A percentile compares a stretch with the other conserved stretches of the same genome.
Conservation (phyloP, 2,888 invertebrate genomes). For the Sipha maydis region DNA sequence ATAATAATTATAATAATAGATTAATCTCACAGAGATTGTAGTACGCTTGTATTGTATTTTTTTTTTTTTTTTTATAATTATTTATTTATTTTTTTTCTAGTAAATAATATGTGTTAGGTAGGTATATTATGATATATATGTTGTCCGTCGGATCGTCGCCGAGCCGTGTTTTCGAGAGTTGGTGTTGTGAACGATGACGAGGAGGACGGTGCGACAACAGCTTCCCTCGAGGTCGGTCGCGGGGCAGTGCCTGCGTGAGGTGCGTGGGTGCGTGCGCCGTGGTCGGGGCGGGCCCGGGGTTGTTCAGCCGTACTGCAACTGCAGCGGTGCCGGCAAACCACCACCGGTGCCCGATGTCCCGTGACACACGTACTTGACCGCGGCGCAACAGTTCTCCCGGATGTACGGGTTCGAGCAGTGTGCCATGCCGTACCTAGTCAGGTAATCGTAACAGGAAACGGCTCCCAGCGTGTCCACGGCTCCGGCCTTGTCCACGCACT, state of each 20-base stretch:
- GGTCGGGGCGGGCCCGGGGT: too few species aligned
- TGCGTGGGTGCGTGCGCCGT: not conserved
- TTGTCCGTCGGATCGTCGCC: not conserved
- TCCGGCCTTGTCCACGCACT: constrained; percentile 61
- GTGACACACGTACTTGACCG: constrained; percentile 66
- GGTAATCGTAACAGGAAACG: constrained; percentile 69
- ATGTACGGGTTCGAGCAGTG: constrained; percentile 70
- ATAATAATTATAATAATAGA: constrained; percentile 56
- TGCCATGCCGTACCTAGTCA: constrained; percentile 68
- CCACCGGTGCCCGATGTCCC: constrained; percentile 4
- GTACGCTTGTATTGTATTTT: not conserved
- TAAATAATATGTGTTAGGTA: not conserved
- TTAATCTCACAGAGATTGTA: constrained; percentile 59
- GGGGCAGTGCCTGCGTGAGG: too few species aligned
- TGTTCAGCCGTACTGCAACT: constrained; percentile 35
- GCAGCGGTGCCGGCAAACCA: not conserved
- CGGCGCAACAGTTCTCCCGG: constrained; percentile 69
- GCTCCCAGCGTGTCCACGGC: constrained; percentile 66
- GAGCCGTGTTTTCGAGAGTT: not conserved
- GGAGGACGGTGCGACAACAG: not conserved
- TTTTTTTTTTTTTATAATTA: not conserved
- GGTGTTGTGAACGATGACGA: not conserved
- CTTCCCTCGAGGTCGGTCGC: not conserved
- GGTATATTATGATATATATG: too few species aligned
- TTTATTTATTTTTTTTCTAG: not conserved